Conservation (phyloP, 1,140 invertebrate species). For the Drosophila littoralis region DNA sequence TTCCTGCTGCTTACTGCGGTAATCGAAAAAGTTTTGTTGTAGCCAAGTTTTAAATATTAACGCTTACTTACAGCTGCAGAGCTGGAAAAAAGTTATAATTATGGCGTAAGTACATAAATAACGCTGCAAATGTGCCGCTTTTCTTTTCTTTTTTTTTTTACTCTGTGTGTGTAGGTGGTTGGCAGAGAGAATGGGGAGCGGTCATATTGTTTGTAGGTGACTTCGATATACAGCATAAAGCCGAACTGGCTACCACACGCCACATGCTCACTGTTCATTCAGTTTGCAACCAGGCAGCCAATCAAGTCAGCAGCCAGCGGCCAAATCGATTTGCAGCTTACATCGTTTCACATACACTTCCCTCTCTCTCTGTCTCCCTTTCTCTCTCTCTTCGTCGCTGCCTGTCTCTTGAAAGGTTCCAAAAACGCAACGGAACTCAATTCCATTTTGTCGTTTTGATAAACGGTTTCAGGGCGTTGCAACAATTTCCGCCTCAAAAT, state of each 20-base stretch:
- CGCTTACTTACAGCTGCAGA: constrained; percentile 76
- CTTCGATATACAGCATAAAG: not conserved
- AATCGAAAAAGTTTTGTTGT: constrained; percentile 77
- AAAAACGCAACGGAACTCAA: constrained; percentile 72
- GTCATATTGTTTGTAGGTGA: no score
- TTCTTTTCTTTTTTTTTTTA: not conserved
- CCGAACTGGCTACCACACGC: constrained; percentile 17
- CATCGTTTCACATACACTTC: constrained; percentile 28
- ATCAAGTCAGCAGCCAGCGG: constrained; percentile 68
- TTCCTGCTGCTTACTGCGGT: constrained; percentile 45
- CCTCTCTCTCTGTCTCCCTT: not conserved
- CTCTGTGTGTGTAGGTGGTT: no score
- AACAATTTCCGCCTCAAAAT: constrained; percentile 82
- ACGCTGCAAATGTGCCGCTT: constrained; percentile 53
- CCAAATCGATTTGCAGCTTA: constrained; percentile 80
- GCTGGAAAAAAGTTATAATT: constrained; percentile 71
- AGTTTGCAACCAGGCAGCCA: constrained; percentile 42
- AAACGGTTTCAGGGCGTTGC: constrained; percentile 82
- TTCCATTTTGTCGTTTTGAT: constrained; percentile 83
- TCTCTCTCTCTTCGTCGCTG: not conserved
- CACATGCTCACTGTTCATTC: constrained; percentile 12
- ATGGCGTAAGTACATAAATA: constrained; percentile 78
- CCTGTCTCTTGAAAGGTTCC: constrained; percentile 23
- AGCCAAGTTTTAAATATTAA: constrained; percentile 78
- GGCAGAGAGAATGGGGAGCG: no score